phyloP scores from a whole-genome alignment of 1,140 invertebrate genomes.

The Drosophila ercepeae region DNA sequence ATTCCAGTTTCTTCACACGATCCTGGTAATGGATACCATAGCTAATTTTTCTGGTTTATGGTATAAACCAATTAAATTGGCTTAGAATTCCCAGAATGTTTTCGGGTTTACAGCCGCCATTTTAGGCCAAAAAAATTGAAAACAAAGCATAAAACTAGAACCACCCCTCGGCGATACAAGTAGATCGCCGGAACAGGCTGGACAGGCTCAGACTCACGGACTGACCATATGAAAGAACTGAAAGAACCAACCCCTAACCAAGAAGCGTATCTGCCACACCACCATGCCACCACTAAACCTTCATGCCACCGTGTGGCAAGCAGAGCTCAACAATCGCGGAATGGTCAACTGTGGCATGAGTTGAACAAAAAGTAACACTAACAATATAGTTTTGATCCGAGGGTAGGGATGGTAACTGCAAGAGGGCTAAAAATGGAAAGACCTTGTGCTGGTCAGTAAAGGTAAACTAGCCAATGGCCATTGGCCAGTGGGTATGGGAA shows the following conservation, averaged over 20 bases:
- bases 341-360: conserved; percentile 59
- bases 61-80: not conserved
- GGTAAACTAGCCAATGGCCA: conserved; percentile 53
- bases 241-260: conserved; percentile 40
- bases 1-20: not conserved
- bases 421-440: not conserved
- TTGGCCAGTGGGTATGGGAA: not conserved
- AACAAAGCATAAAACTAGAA: conserved; percentile 28
- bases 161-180: conserved; percentile 45
- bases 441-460: conserved; percentile 71
- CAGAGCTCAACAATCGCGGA: conserved; percentile 18
- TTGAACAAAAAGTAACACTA: conserved; percentile 41
- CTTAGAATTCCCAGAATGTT: not conserved
- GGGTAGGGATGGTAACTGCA: not conserved
- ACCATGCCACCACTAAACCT: conserved; percentile 1
- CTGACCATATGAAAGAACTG: conserved; percentile 34
- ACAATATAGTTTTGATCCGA: conserved; percentile 7
- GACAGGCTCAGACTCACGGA: conserved; percentile 30
- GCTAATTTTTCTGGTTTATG: not conserved
- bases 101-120: conserved; percentile 47
- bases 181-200: conserved; percentile 41
- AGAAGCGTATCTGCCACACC: conserved; percentile 21
- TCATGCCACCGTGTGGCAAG: not conserved
- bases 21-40: not conserved
- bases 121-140: conserved; percentile 30